Base-by-base conservation (phyloP, 2,888 invertebrate genomes). In the Alentia gelatinosa region DNA sequence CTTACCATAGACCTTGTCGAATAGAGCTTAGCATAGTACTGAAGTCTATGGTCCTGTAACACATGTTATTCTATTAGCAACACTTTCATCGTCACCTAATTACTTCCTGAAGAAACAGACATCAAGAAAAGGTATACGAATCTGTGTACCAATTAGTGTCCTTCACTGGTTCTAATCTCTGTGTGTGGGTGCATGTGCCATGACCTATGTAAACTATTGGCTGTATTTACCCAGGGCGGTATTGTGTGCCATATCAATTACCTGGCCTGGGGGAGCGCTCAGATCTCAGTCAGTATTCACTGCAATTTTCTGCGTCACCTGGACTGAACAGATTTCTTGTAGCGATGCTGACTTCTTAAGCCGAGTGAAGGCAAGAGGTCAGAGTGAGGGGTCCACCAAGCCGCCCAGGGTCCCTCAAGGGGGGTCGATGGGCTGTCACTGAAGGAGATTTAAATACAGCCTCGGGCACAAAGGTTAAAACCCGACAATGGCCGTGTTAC, bases 381-480 rank as follows among this genome's bases (percentile, higher is more conserved):
- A 23, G 37, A 19, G 37, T 79, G 39, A 79, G 79, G 35, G 79
- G 79, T 79, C 15, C 15, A 39, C 37, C 79, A 12, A 4, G 37
- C 79, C 37, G 5, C 12, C 15, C 19, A 39, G 79, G 68, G 68
- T 30, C 68, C 68, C 26, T 68, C 30, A 68, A 26, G 68, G 56
- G 56, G 12, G 56, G 5, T n/a, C 47, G 19, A 19, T 19, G 19
- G 47, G 47, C 19, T 12, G 47, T 26, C 9, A 30, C 30, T 74
- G 74, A 74, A 74, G 74, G n/a, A 39, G 79, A 12, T 79, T 79
- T 79, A 79, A 79, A 79, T 79, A 79, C 79, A 79, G 79, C 37
- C 37, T n/a, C 79, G 19, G 35, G 35, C 47, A 50, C 86, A 86
- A 47, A 47, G 86, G 86, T 86, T 35, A 50, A 50, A 23, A 47